Evolutionary conservation across 2,113 vertebrate species (phyloP).

Genomic region (Plectropomus leopardus): DNA sequence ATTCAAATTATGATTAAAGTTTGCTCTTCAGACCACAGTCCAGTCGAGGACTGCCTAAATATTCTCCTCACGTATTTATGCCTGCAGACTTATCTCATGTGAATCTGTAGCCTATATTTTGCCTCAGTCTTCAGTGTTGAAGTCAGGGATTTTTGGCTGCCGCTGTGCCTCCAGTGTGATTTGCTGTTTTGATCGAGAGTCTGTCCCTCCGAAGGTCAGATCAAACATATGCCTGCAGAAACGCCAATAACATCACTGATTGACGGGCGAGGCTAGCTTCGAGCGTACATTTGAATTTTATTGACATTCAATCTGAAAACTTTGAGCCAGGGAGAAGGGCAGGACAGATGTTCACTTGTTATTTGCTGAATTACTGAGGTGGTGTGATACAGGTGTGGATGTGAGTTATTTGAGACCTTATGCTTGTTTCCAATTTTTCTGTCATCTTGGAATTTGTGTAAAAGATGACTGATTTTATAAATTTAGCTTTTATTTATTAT

Average conservation of each 20-base stretch:
- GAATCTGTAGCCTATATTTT: slow-evolving; percentile 28
- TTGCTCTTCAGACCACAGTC: slow-evolving; percentile 21
- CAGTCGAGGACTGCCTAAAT: background rate
- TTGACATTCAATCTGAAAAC: slow-evolving; percentile 10
- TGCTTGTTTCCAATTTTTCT: background rate
- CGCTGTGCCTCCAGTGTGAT: slow-evolving; percentile 25
- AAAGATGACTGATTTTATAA: background rate
- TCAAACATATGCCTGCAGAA: slow-evolving; percentile 32
- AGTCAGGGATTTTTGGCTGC: slow-evolving; percentile 6
- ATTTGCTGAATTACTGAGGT: background rate
- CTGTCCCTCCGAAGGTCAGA: slow-evolving; percentile 23
- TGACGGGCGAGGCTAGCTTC: background rate
- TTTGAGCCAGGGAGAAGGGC: background rate
- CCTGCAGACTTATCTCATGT: slow-evolving; percentile 31
- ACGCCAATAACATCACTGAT: background rate
- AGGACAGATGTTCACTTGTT: background rate
- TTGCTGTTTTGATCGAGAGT: slow-evolving; percentile 38
- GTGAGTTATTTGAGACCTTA: background rate
- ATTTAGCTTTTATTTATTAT: background rate
- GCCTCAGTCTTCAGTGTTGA: slow-evolving; percentile 8
- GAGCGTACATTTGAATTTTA: background rate
- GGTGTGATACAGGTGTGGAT: background rate
- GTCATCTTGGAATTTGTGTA: too few relatives aligned
- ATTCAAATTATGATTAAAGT: slow-evolving; percentile 55
- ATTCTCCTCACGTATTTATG: slow-evolving; percentile 24